Conservation (phyloP, 2,797 vertebrate genomes). For the Gallirallus australis region DNA sequence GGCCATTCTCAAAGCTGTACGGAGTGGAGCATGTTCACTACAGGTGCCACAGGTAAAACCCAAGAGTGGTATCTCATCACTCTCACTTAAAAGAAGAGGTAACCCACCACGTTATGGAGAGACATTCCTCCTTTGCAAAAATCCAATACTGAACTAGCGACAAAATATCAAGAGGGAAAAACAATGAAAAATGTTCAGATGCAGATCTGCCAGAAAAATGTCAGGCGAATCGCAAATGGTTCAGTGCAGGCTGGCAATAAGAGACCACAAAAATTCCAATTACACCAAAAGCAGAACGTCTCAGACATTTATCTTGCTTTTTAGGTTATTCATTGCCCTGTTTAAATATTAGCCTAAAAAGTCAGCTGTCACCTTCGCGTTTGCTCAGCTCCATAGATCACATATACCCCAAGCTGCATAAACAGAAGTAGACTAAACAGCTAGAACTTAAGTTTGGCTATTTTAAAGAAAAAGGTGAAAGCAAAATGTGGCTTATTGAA, state of each 20-base stretch:
- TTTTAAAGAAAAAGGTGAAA: background rate
- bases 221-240: background rate
- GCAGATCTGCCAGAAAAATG: background rate
- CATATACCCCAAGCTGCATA: background rate
- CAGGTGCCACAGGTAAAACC: fast-evolving
- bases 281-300: background rate
- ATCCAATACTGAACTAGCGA: background rate
- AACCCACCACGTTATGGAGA: background rate
- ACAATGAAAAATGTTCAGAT: background rate
- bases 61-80: background rate
- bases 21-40: background rate
- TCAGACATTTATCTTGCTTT: background rate
- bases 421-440: background rate
- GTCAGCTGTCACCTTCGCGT: background rate
- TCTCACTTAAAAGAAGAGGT: background rate
- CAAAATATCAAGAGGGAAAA: slow-evolving; percentile 1
- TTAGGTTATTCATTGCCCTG: background rate
- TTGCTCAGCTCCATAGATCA: background rate
- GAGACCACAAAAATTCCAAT: slow-evolving; percentile 34
- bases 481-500: background rate
- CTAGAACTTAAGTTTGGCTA: background rate
- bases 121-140: background rate
- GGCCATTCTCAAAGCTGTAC: background rate
- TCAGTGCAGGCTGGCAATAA: background rate
- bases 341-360: slow-evolving; percentile 3